Evolutionary conservation across 2,113 vertebrate species (phyloP), one percentile per base, ranked within the genome.

Genomic region (Hemiprocne comata): DNA sequence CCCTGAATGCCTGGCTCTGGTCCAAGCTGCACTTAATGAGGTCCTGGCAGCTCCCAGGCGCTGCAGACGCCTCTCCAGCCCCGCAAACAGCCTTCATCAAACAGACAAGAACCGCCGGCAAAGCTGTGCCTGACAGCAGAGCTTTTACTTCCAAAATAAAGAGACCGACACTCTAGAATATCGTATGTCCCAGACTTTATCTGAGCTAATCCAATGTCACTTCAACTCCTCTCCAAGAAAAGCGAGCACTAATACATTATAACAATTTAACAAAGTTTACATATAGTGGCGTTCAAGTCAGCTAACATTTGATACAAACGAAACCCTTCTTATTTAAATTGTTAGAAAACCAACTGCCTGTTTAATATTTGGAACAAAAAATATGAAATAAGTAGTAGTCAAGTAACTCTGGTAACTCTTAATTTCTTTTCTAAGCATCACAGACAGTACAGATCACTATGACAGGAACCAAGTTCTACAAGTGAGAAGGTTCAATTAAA

Each of bases 11-110:
- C 94, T 97, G 96, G 96, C 97, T 25, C 15, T 3, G 72, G 48
- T 80, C 94, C 97, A 97, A 54, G 78, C 85, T 42, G 80, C 67
- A 17, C 89, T 94, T 93, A 95, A 95, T 54, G 86, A 97, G 96
- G 58, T 67, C 73, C 80, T 79, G 92, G 92, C 96, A 98, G 13
- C 44, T 75, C 88, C 61, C 64, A 38, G 53, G 93, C 72, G 58
- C 89, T 84, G 91, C 88, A 74, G 90, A 10, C 67, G 70, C 87
- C 69, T 48, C 72, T 19, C 84, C 28, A 51, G 74, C 55, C 23
- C 89, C 70, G 5, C 89, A 1, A 77, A 25, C 66, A 73, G 85
- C 61, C 78, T 38, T n/a, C 69, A 25, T 24, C 89, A 53, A 58
- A 93, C 20, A 81, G 29, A 86, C 20, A 85, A 20, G 73, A 87